Percentiles rank a stretch among this genome's conserved stretches.
phyloP scores from a whole-genome alignment of 2,797 vertebrate genomes.

The Novumbra hubbsi region DNA sequence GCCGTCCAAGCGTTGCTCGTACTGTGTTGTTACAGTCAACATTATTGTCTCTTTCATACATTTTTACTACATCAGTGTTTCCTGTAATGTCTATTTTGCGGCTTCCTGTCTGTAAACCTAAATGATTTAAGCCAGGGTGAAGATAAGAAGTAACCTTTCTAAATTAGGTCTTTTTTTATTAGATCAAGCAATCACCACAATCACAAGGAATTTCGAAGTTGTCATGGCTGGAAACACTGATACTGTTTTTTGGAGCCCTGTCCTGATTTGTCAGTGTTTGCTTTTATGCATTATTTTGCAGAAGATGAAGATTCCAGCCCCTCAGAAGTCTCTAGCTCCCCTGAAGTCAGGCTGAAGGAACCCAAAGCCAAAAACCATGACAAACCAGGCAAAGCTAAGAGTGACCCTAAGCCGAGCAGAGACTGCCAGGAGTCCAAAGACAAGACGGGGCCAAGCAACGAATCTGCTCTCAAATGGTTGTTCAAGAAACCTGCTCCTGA shows the following conservation, averaged over 20 bases:
- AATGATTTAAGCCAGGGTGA: too few species aligned
- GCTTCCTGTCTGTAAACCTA: too few species aligned
- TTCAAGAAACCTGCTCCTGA: slow-evolving; percentile 2
- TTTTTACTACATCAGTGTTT: not conserved
- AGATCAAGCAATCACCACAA: too few species aligned
- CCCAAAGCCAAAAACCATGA: slow-evolving; percentile 26
- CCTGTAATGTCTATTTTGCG: too few species aligned
- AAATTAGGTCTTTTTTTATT: too few species aligned
- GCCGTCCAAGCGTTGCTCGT: not conserved
- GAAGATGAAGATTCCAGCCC: slow-evolving; percentile 29
- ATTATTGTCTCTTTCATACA: not conserved
- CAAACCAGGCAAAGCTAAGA: slow-evolving; percentile 2
- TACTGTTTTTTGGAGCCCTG: not conserved
- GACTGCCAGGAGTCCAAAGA: slow-evolving; percentile 27
- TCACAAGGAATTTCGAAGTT: too few species aligned
- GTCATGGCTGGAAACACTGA: too few species aligned
- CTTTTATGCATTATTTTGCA: not conserved
- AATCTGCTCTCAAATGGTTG: slow-evolving; percentile 47
- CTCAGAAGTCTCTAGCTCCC: slow-evolving; percentile 34
- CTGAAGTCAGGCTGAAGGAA: slow-evolving; percentile 35
- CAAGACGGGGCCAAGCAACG: slow-evolving; percentile 2
- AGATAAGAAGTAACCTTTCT: too few species aligned
- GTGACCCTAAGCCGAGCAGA: slow-evolving; percentile 16
- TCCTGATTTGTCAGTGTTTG: not conserved
- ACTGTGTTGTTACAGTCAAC: not conserved